Evolutionary conservation across 2,797 vertebrate genomes (phyloP).

Genomic region (Varecia variegata): DNA sequence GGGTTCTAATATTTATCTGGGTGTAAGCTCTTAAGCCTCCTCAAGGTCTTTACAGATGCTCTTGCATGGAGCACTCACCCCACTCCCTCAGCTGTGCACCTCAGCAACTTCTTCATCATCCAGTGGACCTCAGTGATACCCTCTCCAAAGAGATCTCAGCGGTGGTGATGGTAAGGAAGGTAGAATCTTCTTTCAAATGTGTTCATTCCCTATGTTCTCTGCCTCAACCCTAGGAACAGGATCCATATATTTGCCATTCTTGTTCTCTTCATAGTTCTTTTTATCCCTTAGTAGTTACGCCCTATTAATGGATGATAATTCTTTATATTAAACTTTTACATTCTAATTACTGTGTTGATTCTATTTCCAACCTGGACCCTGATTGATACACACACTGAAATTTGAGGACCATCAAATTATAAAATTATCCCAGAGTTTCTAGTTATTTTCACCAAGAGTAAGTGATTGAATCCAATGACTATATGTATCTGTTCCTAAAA

Average conservation of each 20-base stretch:
- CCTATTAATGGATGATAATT: not conserved
- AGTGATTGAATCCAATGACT: not conserved
- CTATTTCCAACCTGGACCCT: not conserved
- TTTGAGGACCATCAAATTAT: not conserved
- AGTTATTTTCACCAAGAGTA: not conserved
- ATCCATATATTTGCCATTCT: not conserved
- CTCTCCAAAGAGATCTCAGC: not conserved
- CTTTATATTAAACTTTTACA: not conserved
- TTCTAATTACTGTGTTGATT: not conserved
- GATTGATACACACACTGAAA: not conserved
- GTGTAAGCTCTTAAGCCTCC: not conserved
- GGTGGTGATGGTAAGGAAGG: not conserved
- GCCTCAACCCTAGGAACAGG: not conserved
- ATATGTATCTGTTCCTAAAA: not conserved
- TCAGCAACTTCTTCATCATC: not conserved
- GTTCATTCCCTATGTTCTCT: not conserved
- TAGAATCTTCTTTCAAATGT: not conserved
- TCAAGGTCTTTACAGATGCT: not conserved
- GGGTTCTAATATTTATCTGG: not conserved
- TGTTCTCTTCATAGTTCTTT: not conserved
- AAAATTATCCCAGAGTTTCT: constrained; percentile 11
- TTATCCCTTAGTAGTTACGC: not conserved
- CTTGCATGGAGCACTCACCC: not conserved
- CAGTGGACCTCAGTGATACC: not conserved
- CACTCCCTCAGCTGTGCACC: not conserved